Conservation (phyloP, 2,113 vertebrate species). For the Festucalex cinctus region DNA sequence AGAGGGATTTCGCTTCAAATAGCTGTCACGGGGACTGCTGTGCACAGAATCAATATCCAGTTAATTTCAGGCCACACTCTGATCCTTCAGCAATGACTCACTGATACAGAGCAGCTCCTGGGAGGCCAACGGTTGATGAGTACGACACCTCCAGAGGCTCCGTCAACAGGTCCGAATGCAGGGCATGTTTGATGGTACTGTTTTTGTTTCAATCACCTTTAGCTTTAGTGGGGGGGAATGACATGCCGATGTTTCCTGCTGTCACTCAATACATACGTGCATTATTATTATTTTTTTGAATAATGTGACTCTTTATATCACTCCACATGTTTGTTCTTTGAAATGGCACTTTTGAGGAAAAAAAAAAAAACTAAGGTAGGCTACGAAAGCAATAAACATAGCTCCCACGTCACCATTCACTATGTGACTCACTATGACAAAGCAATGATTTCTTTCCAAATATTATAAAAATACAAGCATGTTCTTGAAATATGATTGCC, state of each 20-base stretch:
- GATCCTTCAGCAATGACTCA: slow-evolving; percentile 50
- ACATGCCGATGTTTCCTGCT: not conserved
- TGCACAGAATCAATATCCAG: slow-evolving; percentile 65
- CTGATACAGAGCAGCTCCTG: slow-evolving; percentile 39
- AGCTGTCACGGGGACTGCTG: slow-evolving; percentile 52
- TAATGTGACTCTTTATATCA: not conserved
- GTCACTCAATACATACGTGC: not conserved
- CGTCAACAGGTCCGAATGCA: slow-evolving; percentile 12
- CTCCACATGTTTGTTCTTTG: too few relatives aligned
- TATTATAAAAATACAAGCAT: not conserved
- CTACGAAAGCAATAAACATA: not conserved
- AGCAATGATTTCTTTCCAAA: not conserved
- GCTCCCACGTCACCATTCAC: not conserved
- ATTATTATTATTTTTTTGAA: not conserved
- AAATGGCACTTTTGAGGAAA: not conserved
- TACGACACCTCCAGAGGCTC: slow-evolving; percentile 30
- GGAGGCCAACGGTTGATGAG: slow-evolving; percentile 44
- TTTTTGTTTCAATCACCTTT: not conserved
- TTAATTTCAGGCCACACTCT: slow-evolving; percentile 64
- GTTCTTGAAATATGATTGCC: not conserved
- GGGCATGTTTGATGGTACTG: slow-evolving; percentile 22
- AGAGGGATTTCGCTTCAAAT: slow-evolving; percentile 44
- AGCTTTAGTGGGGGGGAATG: not conserved
- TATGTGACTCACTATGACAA: not conserved
- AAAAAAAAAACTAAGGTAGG: not conserved